A percentile compares a stretch with the other conserved stretches of the same genome.
These are phyloP conservation scores for Eupeodes corollae DNA, from an alignment of 1,140 invertebrate genomes.

Conservation along the genomic window DNA sequence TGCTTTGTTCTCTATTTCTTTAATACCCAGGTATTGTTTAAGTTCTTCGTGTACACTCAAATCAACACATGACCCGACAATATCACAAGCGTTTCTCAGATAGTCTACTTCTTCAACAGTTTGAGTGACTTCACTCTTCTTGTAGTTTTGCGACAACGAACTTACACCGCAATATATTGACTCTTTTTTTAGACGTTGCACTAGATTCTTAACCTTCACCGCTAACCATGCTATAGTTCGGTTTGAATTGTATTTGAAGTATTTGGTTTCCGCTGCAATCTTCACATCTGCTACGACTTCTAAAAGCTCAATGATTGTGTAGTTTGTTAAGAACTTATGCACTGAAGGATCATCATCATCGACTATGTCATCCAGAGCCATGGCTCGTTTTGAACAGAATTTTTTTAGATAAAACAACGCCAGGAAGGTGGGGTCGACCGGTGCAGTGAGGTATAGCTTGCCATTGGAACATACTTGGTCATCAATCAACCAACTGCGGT, in stretches of 20 bases:
- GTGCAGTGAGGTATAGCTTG: constrained; percentile 56
- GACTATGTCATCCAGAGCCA: constrained; percentile 59
- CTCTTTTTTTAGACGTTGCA: constrained; percentile 50
- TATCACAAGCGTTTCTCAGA: constrained; percentile 26
- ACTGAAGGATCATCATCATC: constrained; percentile 20
- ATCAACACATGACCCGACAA: constrained; percentile 26
- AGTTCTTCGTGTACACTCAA: constrained; percentile 21
- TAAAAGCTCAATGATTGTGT: constrained; percentile 11
- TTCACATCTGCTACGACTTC: constrained; percentile 22
- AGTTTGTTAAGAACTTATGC: constrained; percentile 16
- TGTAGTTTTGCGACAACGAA: constrained; percentile 58
- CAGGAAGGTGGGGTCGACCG: constrained; percentile 61
- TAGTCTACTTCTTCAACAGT: constrained; percentile 39
- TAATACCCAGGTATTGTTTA: constrained; percentile 14
- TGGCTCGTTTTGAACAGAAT: constrained; percentile 45
- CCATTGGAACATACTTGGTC: constrained; percentile 63
- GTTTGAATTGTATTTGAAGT: constrained; percentile 67
- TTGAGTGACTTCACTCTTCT: constrained; percentile 45
- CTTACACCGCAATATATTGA: constrained; percentile 58
- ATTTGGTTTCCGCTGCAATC: constrained; percentile 49
- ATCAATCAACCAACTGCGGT: constrained; percentile 59
- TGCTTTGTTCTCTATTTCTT: constrained; percentile 19
- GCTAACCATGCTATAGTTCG: constrained; percentile 62
- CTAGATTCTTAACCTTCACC: constrained; percentile 51
- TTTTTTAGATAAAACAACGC: constrained; percentile 46